Conservation (phyloP, 2,113 vertebrate species). For the Clarias batrachus region DNA sequence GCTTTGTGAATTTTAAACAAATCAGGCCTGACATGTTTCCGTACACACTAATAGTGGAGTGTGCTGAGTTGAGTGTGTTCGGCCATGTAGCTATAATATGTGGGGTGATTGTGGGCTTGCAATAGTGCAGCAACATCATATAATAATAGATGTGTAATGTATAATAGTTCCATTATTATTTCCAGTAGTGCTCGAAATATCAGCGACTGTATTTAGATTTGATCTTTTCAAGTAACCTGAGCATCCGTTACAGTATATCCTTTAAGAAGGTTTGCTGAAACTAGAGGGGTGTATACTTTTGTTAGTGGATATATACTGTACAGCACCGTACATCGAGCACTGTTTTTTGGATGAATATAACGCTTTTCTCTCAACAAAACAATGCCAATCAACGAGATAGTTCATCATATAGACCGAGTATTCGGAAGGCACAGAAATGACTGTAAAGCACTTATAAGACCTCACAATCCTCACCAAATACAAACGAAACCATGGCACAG, state of each 20-base stretch:
- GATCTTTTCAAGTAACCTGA: not conserved
- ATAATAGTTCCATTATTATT: not conserved
- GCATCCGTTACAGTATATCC: not conserved
- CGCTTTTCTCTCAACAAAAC: too few relatives aligned
- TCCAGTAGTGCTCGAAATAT: not conserved
- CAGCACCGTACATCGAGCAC: too few relatives aligned
- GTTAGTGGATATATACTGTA: too few relatives aligned
- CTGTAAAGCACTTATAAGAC: too few relatives aligned
- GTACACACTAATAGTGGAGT: not conserved
- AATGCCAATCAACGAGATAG: too few relatives aligned
- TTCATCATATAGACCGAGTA: too few relatives aligned
- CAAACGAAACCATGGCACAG: too few relatives aligned
- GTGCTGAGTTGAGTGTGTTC: not conserved
- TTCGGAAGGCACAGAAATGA: too few relatives aligned
- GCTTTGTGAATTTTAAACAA: not conserved
- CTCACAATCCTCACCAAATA: too few relatives aligned
- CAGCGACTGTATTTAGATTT: not conserved
- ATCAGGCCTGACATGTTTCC: not conserved
- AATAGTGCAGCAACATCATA: not conserved
- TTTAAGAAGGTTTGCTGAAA: too few relatives aligned
- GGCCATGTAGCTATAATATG: not conserved
- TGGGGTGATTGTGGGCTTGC: not conserved
- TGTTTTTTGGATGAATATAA: too few relatives aligned
- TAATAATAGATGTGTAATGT: not conserved
- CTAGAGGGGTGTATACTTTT: too few relatives aligned